These are phyloP conservation scores for Drosophila nigrodunni DNA, from an alignment of 1,140 invertebrate species.

Conservation along the genomic window DNA sequence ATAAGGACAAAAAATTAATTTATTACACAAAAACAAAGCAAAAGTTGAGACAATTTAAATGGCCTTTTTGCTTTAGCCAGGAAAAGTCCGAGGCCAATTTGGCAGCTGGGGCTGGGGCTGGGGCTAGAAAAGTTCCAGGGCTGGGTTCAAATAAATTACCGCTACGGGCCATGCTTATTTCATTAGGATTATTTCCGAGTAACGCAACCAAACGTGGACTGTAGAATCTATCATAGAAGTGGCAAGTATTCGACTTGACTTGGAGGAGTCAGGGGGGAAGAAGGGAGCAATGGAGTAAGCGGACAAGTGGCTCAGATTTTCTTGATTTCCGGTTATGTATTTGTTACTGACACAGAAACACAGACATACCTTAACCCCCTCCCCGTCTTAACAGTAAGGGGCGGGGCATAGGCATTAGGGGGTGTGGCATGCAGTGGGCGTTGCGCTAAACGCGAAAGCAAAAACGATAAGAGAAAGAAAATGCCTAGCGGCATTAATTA, in stretches of 20 bases:
- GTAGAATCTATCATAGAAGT: neutral
- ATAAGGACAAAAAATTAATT: slow-evolving; percentile 80
- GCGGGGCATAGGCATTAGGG: neutral
- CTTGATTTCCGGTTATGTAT: slow-evolving; percentile 67
- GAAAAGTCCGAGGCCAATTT: slow-evolving; percentile 36
- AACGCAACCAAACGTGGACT: slow-evolving; percentile 37
- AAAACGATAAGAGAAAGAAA: slow-evolving; percentile 72
- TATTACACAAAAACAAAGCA: slow-evolving; percentile 75
- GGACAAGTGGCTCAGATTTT: slow-evolving; percentile 23
- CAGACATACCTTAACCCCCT: slow-evolving; percentile 4
- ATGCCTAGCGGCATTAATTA: slow-evolving; percentile 80
- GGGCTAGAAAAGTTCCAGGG: neutral
- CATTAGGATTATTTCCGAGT: slow-evolving; percentile 79
- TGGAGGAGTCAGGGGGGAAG: too few species aligned
- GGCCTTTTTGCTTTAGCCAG: slow-evolving; percentile 40
- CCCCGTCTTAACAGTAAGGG: neutral
- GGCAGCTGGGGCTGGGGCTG: slow-evolving; percentile 31
- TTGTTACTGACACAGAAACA: slow-evolving; percentile 44
- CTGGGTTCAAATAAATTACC: slow-evolving; percentile 78
- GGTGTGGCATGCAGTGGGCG: slow-evolving; percentile 1
- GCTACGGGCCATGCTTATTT: slow-evolving; percentile 81
- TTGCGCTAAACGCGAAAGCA: slow-evolving; percentile 41
- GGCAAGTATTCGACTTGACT: too few species aligned
- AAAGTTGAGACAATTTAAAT: slow-evolving; percentile 80
- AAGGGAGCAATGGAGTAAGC: too few species aligned